Percentiles rank a stretch among this genome's conserved stretches.
These are phyloP conservation scores for Idris sp. DNA, from an alignment of 1,140 invertebrate genomes.

Conservation along the genomic window DNA sequence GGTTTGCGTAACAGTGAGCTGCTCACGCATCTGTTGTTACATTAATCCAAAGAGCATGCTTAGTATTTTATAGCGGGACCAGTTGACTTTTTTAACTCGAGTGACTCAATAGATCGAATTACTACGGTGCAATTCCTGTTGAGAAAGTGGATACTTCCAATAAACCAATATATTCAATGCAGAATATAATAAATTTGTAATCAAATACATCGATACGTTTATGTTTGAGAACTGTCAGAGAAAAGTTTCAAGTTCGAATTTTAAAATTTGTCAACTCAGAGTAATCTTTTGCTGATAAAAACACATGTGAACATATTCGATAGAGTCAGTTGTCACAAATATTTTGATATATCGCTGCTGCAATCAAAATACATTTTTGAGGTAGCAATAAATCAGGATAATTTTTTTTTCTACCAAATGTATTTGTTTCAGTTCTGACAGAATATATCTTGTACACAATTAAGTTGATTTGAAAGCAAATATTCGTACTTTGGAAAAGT, in stretches of 20 bases:
- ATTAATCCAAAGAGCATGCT: conserved; percentile 48
- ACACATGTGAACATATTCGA: too few species aligned
- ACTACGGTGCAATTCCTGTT: conserved; percentile 49
- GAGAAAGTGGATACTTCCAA: conserved; percentile 54
- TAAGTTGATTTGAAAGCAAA: conserved; percentile 31
- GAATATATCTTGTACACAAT: too few species aligned
- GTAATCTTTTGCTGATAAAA: too few species aligned
- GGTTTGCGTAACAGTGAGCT: conserved; percentile 57
- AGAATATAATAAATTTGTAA: conserved; percentile 58
- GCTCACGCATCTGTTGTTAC: conserved; percentile 60
- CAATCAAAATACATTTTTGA: too few species aligned
- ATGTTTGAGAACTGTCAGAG: too few species aligned
- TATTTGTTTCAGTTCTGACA: too few species aligned
- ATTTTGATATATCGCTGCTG: too few species aligned
- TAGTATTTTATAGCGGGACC: conserved; percentile 49
- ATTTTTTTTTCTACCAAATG: too few species aligned
- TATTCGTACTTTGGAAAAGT: conserved; percentile 16
- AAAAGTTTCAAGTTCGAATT: too few species aligned
- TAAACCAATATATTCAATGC: conserved; percentile 53
- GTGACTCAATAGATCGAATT: conserved; percentile 50
- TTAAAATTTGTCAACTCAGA: too few species aligned
- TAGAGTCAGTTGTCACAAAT: too few species aligned
- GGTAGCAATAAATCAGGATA: too few species aligned
- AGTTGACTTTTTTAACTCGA: conserved; percentile 45
- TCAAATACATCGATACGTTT: conserved; percentile 47